Evolutionary conservation across 2,888 invertebrate species (phyloP), one percentile per base, ranked within the genome.

Genomic region (Plagodis dolabraria): DNA sequence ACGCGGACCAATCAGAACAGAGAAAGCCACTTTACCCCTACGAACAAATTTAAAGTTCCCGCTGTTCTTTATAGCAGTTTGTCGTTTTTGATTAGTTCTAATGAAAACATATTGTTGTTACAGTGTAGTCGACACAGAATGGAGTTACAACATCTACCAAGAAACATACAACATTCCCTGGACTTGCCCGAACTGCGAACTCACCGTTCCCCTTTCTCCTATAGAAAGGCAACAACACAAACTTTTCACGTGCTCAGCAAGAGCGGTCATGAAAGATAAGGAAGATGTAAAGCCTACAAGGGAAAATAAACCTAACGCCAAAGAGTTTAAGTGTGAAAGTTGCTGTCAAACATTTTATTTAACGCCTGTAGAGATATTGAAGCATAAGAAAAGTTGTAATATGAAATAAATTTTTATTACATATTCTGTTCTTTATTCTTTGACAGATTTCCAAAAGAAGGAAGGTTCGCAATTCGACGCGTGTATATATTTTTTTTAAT

Each of bases 331-430:
- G 69, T 99, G 99, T 82, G 89, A 94, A 8, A 92, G 84, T 69
- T 99, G 99, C 85, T 88, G 94, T 4, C 89, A 95, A 70, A 94
- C 93, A 6, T 84, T 98, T 58, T 93, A 94, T 72, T 87, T 98
- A 67, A 96, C 96, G 9, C 95, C 97, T 5, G 96, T 96, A 33
- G 98, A 98, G 82, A 96, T 98, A 80, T 93, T 98, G 64, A 96
- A 95, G 74, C 98, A 99, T 89, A 97, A 95, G 80, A 96, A 95
- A 76, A 89, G 86, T 69, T 95, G 95, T 84, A 83, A 82, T 67
- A 75, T 75, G 64, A 83, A 89, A 83, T 84, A 83, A 86, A 77
- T 43, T 7, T 4, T 43, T 7, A 38, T 38, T 5, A 7, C 7
- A 4, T 38, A 38, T 2, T n/a, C 22, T 38, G 38, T 38, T 38